Evolutionary conservation across 2,888 invertebrate genomes (phyloP), one percentile per base, ranked within the genome.

Genomic region (Campoplex capitator): DNA sequence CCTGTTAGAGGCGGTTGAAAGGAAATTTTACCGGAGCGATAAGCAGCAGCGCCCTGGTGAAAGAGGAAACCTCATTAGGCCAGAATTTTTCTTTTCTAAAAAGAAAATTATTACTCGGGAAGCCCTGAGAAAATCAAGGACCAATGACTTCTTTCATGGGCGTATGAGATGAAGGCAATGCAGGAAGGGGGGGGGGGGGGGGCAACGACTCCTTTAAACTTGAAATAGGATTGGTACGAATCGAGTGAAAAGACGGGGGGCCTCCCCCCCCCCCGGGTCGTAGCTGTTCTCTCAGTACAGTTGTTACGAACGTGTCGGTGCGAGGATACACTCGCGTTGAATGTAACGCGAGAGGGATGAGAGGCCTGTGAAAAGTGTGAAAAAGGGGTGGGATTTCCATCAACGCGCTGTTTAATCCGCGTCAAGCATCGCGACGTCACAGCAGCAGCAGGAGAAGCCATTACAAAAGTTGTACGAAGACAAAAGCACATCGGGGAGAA

Each of bases 391-490:
- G 54, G 0, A 56, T 51, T 67, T 51, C 62, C 76, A 48, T 83
- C 85, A 70, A 54, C 45, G 70, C 35, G 38, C 56, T 79, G 83
- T 79, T 79, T 45, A 67, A 38, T 42, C 58, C 51, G 32, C 70
- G 62, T 7, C 28, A 38, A 58, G 78, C 51, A 51, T 51, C 38
- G 32, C 78, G 78, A 51, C 67, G 45, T 18, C 48, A 23, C 23
- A 23, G 23, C 23, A 23, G 23, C 23, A 23, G 58, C 78, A 32
- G 35, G 81, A 67, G 45, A 80, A 85, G 68, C 76, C 85, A 70
- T 85, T 67, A 86, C 83, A 83, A 86, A 86, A 83, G 83, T 83
- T 80, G 38, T 42, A 35, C 45, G n/a, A 54, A 86, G 75, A 85
- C 83, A 35, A 75, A 75, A 62, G 62, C 42, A 45, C 54, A 62